These are phyloP conservation scores for Noctua comes DNA, from an alignment of 2,888 invertebrate species.

Conservation along the genomic window DNA sequence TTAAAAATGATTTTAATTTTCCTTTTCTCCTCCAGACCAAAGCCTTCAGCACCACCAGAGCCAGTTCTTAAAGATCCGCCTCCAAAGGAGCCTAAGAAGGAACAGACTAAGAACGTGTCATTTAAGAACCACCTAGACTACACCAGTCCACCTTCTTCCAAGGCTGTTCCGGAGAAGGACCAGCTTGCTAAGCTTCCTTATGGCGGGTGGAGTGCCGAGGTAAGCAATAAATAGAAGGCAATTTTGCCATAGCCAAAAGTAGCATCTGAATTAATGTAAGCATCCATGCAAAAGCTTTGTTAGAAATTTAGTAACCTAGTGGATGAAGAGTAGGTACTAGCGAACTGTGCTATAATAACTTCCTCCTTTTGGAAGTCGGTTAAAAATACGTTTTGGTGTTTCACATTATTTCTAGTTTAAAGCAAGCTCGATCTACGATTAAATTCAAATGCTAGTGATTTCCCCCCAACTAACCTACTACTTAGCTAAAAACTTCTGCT, in stretches of 20 bases:
- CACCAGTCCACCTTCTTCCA: constrained; percentile 85
- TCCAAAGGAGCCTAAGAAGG: constrained; percentile 84
- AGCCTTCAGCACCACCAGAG: constrained; percentile 83
- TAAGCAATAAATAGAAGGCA: constrained; percentile 59
- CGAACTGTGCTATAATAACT: not conserved
- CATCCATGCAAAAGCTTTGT: not conserved
- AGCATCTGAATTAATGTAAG: not conserved
- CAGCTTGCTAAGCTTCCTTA: constrained; percentile 88
- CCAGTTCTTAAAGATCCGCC: constrained; percentile 79
- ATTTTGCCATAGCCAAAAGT: not conserved
- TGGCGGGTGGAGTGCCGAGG: constrained; percentile 87
- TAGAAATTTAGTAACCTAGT: no score
- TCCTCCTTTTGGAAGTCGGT: no score
- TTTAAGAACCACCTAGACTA: constrained; percentile 89
- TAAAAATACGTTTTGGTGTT: not conserved
- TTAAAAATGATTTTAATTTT: not conserved
- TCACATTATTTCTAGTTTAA: not conserved
- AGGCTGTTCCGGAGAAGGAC: constrained; percentile 87
- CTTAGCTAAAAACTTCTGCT: not conserved
- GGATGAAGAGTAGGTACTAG: not conserved
- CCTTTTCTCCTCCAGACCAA: constrained; percentile 71
- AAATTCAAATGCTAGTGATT: not conserved
- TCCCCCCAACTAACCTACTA: not conserved
- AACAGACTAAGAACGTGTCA: constrained; percentile 88
- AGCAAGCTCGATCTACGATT: not conserved